Evolutionary conservation across 2,888 invertebrate genomes (phyloP), one percentile per base, ranked within the genome.

Genomic region (Dasysyrphus tricinctus): DNA sequence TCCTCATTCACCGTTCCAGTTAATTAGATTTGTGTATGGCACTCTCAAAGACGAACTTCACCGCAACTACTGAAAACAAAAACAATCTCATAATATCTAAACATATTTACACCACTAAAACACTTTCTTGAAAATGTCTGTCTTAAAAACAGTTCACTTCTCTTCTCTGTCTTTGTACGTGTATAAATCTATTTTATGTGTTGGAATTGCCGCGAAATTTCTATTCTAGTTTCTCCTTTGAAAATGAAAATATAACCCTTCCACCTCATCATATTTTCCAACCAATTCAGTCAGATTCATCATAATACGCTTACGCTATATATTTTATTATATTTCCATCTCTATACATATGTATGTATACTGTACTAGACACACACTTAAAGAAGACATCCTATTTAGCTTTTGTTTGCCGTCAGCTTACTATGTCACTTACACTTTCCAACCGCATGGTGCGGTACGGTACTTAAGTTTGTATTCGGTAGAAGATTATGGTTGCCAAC

Each of bases 341-440:
- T 32, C 54, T 29, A 29, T 29, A 8, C 14, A 8, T 6, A 54
- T 24, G 3, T 24, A 3, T 5, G 19, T 14, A 29, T 16, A 16
- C 4, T 29, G 19, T 14, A n/a, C n/a, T n/a, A 19, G 51, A 19
- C 5, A 44, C 56, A 44, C 70, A 84, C 44, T 49, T 44, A 63
- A 63, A 49, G 67, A 49, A 76, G 75, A 59, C 70, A 80, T 51
- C 14, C 56, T 76, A 42, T 59, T 70, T 59, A 61, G 75, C 80
- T 84, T 57, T 56, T 65, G 78, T 82, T 72, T 82, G 78, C 82
- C 73, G 70, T 82, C 86, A 61, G 65, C 86, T 86, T 82, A 86
- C 75, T 75, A 65, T 86, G 82, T 81, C 86, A 86, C 82, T 86
- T 86, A 79, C 82, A 75, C 78, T 86, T 82, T 78, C 34, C 24